Base-by-base conservation (phyloP, 2,888 invertebrate species). In the Chrysolina haemoptera region DNA sequence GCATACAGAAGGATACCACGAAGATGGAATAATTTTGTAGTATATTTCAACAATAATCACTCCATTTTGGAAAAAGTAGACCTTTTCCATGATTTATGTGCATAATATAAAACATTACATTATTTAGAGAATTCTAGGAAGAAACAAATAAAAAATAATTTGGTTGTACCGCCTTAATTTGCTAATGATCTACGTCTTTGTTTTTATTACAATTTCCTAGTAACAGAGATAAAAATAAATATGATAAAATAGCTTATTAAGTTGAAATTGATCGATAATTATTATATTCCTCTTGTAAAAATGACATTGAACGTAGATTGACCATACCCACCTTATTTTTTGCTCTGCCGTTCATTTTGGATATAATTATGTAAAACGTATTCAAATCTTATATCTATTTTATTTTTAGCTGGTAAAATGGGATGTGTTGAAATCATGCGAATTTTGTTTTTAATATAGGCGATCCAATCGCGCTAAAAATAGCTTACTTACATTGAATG, bases 391-490 rank as follows among this genome's bases (percentile, higher is more conserved):
- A 73, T 65, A 65, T 65, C 43, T 59, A 40, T 55, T 68, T 55
- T 73, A 73, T 73, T 73, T 73, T 73, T 73, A 73, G 73, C 43
- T 46, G 66, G 50, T 66, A 40, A 48, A 53, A 67, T 66, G 43
- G 66, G 66, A 66, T 73, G 65, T 69, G 69, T 73, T 40, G 66
- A 73, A 73, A 73, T 70, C 73, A 53, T 69, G 73, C 66, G 65
- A 70, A 70, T 73, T 73, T 65, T 73, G 73, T 70, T 73, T 73
- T 73, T 66, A 73, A 70, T 55, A 66, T 70, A 73, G 75, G 71
- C 71, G 71, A 75, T 77, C 77, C 71, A 75, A 75, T 62, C 64
- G 22, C 35, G 55, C 73, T 77, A 77, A 75, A 75, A 77, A 77
- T 77, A 77, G 48, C 16, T 48, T 18, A 65, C 16, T 48, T 18